phyloP scores from a whole-genome alignment of 2,888 invertebrate species.

The Drosophila koepferae region DNA sequence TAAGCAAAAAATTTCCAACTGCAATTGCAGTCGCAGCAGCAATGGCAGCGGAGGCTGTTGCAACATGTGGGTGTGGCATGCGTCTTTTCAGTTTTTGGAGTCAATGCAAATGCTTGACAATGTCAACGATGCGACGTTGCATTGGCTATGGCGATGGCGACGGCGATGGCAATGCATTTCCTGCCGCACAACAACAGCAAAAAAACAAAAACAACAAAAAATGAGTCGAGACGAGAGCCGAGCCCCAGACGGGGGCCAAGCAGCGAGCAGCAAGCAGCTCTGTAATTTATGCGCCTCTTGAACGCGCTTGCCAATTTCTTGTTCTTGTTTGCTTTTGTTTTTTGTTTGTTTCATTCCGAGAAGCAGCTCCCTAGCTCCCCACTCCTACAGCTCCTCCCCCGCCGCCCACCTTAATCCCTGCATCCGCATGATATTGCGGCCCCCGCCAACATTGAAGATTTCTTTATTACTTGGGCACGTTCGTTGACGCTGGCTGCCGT shows the following conservation, averaged over 20 bases:
- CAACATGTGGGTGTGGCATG: constrained; percentile 49
- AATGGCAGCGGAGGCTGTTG: constrained; percentile 24
- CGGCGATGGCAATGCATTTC: constrained; percentile 57
- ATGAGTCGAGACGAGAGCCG: constrained; percentile 14
- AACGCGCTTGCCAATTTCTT: constrained; percentile 76
- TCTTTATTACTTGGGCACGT: constrained; percentile 80
- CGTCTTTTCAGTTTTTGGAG: constrained; percentile 25
- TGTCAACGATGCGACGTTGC: constrained; percentile 63
- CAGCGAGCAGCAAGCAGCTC: constrained; percentile 13
- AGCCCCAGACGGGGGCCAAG: constrained; percentile 30
- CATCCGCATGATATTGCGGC: constrained; percentile 55
- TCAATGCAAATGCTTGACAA: constrained; percentile 48
- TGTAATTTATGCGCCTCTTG: constrained; percentile 77
- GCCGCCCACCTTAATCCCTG: constrained; percentile 39
- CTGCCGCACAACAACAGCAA: constrained; percentile 48
- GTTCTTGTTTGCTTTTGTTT: constrained; percentile 43
- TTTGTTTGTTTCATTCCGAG: constrained; percentile 51
- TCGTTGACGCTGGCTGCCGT: constrained; percentile 42
- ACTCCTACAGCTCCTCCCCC: not conserved
- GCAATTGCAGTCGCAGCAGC: not conserved
- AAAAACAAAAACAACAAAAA: constrained; percentile 11
- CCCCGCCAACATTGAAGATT: constrained; percentile 70
- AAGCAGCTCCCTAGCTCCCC: constrained; percentile 37
- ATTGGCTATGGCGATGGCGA: constrained; percentile 12
- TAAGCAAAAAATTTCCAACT: constrained; percentile 54